Evolutionary conservation across 2,113 vertebrate species (phyloP), one percentile per base, ranked within the genome.

Genomic region (Thermophis baileyi): DNA sequence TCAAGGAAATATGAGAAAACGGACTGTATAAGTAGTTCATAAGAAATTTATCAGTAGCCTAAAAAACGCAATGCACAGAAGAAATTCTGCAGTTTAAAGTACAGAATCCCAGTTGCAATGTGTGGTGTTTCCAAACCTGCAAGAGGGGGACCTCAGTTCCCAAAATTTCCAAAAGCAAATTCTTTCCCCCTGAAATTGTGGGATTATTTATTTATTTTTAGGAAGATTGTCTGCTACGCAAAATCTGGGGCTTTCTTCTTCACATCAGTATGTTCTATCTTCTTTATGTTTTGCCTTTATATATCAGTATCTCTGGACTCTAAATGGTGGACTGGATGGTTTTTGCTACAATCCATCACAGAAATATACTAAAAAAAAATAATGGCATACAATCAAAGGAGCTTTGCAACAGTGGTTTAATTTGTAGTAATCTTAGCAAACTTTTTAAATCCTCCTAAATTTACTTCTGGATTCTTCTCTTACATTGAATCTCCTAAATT

Each of bases 1-100:
- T 94, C 95, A 93, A 6, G 85, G 85, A 93, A 40, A 40, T 93
- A 94, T 94, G 95, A 95, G 93, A 95, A 96, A 97, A 87, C 25
- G 25, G 94, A 94, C 92, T 95, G 94, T 54, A 92, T 40, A 63
- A 60, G 22, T 89, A 94, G 90, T 94, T 89, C n/a, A 95, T 89
- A 89, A 96, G 74, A 92, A 94, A 96, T 85, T 93, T 94, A 90
- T 54, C 89, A 89, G 53, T 81, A 91, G 94, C 24, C 20, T 86
- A 49, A 46, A 46, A 60, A 24, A 55, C 0, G 7, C 16, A 55
- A 55, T n/a, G 74, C 10, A 20, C n/a, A 50, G 20, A 46, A 88
- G 44, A 47, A 40, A 47, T 49, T n/a, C 20, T 85, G 47, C 22
- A 51, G 24, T 8, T 91, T 91, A 50, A 6, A 54, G 22, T 11